Conservation (phyloP, 2,888 invertebrate species). For the Eremobia ochroleuca region DNA sequence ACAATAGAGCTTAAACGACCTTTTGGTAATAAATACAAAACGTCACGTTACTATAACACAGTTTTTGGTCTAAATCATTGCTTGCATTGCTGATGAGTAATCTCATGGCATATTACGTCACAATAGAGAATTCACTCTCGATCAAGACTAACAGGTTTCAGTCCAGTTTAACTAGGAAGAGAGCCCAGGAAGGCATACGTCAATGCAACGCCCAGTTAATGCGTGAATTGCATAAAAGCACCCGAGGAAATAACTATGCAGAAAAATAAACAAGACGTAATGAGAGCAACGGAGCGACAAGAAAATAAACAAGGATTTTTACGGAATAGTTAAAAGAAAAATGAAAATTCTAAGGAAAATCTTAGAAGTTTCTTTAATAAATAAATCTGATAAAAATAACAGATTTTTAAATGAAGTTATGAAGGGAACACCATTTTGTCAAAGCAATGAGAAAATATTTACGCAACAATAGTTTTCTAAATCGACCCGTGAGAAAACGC, state of each 20-base stretch:
- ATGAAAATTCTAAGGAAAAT: background rate
- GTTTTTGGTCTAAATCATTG: conserved; percentile 29
- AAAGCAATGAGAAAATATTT: conserved; percentile 16
- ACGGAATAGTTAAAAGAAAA: background rate
- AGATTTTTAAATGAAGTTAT: conserved; percentile 6
- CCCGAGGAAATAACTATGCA: conserved; percentile 16
- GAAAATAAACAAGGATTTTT: background rate
- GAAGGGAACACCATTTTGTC: conserved; percentile 22
- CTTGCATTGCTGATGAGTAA: conserved; percentile 43
- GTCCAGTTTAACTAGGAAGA: conserved; percentile 79
- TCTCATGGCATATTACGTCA: conserved; percentile 74
- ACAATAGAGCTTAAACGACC: background rate
- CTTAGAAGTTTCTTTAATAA: background rate
- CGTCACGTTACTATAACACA: background rate
- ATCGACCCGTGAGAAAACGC: conserved; percentile 42
- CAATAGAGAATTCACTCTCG: conserved; percentile 74
- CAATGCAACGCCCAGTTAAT: conserved; percentile 60
- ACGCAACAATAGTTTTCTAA: conserved; percentile 45
- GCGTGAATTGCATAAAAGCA: conserved; percentile 59
- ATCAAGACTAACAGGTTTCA: conserved; percentile 67
- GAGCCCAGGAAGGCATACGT: conserved; percentile 73
- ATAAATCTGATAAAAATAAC: background rate
- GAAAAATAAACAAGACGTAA: conserved; percentile 39
- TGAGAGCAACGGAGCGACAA: background rate
- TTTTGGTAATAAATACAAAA: conserved; percentile 34